Evolutionary conservation across 2,113 vertebrate genomes (phyloP).

Genomic region (Centropus bengalensis): DNA sequence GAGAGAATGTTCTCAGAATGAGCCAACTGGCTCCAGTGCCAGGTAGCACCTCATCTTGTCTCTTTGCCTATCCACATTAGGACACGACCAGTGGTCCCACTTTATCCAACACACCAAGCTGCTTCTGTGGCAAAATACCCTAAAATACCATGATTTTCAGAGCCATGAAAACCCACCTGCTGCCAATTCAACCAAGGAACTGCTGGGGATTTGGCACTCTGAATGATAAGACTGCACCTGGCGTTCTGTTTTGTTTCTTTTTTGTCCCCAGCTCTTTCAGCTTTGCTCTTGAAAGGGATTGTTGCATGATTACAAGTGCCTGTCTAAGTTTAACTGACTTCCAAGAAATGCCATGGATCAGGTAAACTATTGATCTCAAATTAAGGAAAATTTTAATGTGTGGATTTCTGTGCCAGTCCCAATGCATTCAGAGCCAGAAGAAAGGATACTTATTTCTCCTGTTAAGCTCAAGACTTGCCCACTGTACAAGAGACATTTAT

Average conservation of each 20-base stretch:
- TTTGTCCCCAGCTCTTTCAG: background rate
- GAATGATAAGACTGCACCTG: background rate
- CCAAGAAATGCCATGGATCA: background rate
- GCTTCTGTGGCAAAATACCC: background rate
- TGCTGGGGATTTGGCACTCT: background rate
- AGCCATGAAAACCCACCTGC: background rate
- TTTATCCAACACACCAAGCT: background rate
- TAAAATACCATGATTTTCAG: background rate
- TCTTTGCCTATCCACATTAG: background rate
- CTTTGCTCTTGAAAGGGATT: background rate
- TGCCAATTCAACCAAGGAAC: background rate
- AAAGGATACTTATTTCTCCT: background rate
- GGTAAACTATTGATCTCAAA: background rate
- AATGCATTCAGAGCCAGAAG: background rate
- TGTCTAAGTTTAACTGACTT: background rate
- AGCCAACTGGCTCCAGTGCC: background rate
- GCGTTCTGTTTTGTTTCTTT: fast-evolving
- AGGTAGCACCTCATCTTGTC: background rate
- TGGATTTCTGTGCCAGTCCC: background rate
- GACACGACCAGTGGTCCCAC: background rate
- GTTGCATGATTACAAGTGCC: background rate
- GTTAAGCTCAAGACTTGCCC: background rate
- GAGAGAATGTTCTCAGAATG: background rate
- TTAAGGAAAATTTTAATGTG: background rate
- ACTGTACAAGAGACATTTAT: background rate